Evolutionary conservation across 2,888 invertebrate species (phyloP).

Genomic region (Ophioninae sp.): DNA sequence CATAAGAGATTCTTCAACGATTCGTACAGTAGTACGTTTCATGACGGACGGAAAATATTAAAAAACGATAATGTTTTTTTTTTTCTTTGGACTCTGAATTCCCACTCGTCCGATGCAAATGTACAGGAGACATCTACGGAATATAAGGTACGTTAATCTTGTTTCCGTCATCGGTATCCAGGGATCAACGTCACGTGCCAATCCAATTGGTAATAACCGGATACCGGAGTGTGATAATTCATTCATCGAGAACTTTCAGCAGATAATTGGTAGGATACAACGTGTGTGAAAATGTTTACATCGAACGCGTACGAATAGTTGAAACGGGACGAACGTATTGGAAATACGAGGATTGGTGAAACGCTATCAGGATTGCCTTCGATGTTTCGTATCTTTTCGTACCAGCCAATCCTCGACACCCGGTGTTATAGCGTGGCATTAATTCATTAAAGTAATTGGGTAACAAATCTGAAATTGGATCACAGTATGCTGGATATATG

Average conservation of each 20-base stretch:
- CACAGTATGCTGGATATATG: conserved; percentile 16
- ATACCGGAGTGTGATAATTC: not conserved
- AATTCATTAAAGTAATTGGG: conserved; percentile 57
- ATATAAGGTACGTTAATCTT: too few relatives aligned
- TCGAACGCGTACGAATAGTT: not conserved
- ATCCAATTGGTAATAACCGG: not conserved
- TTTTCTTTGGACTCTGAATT: too few relatives aligned
- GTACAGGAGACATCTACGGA: too few relatives aligned
- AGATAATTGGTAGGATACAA: conserved; percentile 1
- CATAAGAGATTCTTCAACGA: too few relatives aligned
- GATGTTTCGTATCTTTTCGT: not conserved
- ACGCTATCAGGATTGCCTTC: conserved; percentile 5
- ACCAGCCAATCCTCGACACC: conserved; percentile 6
- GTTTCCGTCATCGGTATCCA: not conserved
- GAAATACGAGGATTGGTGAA: conserved; percentile 20
- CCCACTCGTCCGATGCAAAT: too few relatives aligned
- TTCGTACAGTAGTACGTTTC: too few relatives aligned
- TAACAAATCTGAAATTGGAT: conserved; percentile 56
- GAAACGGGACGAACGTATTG: not conserved
- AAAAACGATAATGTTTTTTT: too few relatives aligned
- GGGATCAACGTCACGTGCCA: not conserved
- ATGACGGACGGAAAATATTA: too few relatives aligned
- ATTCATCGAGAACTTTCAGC: conserved; percentile 12
- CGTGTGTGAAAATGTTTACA: not conserved
- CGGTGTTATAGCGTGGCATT: conserved; percentile 33